Percentiles rank a stretch among this genome's conserved stretches.
Evolutionary conservation across 2,797 vertebrate genomes (phyloP).

Genomic region (Gymnocypris eckloni): DNA sequence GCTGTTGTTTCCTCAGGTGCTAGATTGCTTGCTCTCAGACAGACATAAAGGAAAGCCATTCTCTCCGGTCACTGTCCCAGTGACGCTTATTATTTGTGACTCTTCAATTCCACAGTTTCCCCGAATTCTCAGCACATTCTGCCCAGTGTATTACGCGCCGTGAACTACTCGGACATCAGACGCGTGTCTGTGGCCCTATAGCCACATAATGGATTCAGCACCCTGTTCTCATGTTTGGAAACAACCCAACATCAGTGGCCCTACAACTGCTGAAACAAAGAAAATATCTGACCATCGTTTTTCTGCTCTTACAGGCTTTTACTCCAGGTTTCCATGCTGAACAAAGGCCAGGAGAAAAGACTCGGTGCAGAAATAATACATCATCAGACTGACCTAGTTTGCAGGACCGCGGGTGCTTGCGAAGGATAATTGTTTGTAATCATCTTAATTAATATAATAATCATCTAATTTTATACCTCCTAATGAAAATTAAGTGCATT

Average conservation of each 20-base stretch:
- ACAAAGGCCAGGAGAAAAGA: constrained; percentile 52
- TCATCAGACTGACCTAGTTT: constrained; percentile 74
- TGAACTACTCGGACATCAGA: constrained; percentile 75
- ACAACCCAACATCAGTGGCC: constrained; percentile 30
- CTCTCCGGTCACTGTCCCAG: constrained; percentile 59
- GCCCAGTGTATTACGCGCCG: constrained; percentile 71
- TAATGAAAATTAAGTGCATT: constrained; percentile 85
- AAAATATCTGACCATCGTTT: constrained; percentile 11
- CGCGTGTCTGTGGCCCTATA: constrained; percentile 64
- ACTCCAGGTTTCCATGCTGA: not conserved
- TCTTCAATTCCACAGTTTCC: constrained; percentile 82
- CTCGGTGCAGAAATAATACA: constrained; percentile 61
- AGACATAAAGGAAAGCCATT: constrained; percentile 37
- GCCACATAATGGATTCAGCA: constrained; percentile 75
- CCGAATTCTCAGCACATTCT: constrained; percentile 79
- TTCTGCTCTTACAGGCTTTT: not conserved
- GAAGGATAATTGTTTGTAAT: constrained; percentile 79
- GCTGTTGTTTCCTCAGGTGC: constrained; percentile 14
- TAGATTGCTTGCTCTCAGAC: constrained; percentile 11
- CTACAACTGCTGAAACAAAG: constrained; percentile 43
- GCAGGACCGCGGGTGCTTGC: constrained; percentile 73
- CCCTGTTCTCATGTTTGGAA: constrained; percentile 60
- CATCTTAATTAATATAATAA: constrained; percentile 79
- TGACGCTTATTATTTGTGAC: constrained; percentile 82
- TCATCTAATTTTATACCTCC: constrained; percentile 79